A percentile compares a stretch with the other conserved stretches of the same genome.
These are phyloP conservation scores for Amiota communis DNA, from an alignment of 2,888 invertebrate genomes.

Conservation along the genomic window DNA sequence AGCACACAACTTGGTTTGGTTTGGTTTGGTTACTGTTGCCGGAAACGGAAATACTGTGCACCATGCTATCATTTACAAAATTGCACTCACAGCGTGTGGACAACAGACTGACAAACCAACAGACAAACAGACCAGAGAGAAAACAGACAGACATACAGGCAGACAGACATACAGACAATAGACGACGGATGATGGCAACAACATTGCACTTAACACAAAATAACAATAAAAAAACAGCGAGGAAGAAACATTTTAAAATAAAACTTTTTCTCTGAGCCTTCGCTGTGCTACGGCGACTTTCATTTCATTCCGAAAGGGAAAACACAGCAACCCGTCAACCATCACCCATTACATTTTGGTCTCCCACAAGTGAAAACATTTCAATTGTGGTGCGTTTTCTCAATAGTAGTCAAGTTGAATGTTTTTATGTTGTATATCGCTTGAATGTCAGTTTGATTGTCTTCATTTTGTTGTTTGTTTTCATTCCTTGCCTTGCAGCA, in stretches of 20 bases:
- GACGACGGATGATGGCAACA: neutral
- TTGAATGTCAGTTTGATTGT: neutral
- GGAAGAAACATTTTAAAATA: constrained; percentile 50
- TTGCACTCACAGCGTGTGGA: constrained; percentile 57
- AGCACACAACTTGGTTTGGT: constrained; percentile 24
- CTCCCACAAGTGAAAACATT: constrained; percentile 23
- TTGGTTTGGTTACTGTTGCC: neutral
- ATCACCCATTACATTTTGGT: constrained; percentile 1
- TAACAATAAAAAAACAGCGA: constrained; percentile 26
- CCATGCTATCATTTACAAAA: constrained; percentile 58
- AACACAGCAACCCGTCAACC: neutral
- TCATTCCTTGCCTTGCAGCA: constrained; percentile 9
- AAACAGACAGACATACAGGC: no score
- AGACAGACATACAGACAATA: no score
- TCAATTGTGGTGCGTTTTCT: constrained; percentile 21
- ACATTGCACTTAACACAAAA: constrained; percentile 26
- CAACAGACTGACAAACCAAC: neutral
- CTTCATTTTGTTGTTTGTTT: constrained; percentile 12
- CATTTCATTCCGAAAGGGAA: no score
- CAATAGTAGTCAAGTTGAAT: constrained; percentile 29
- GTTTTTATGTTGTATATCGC: neutral
- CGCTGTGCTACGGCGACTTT: no score
- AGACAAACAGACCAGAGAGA: no score
- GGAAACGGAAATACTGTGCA: constrained; percentile 38
- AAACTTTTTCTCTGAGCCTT: constrained; percentile 50